phyloP scores from a whole-genome alignment of 2,797 vertebrate genomes.

The Lepidocolaptes lacrymiger region DNA sequence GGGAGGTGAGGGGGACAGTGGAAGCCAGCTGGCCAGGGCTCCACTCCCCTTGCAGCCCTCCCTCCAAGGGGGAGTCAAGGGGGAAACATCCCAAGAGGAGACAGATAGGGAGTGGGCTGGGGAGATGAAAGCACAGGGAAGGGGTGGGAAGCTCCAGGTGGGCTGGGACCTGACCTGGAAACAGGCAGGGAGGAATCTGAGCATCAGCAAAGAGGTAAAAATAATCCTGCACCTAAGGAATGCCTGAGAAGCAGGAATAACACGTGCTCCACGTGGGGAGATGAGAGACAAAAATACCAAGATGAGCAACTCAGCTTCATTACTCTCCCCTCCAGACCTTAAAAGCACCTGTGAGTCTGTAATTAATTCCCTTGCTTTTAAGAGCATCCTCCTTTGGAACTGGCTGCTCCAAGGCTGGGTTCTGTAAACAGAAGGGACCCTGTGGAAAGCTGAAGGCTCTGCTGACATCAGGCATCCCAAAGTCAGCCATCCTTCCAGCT shows the following conservation, averaged over 20 bases:
- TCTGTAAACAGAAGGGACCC: rapidly evolving
- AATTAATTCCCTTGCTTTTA: neutral
- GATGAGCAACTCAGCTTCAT: neutral
- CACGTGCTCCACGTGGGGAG: neutral
- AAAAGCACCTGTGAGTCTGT: neutral
- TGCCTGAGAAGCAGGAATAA: neutral
- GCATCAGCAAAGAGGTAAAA: slow-evolving; percentile 17
- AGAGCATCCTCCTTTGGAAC: neutral
- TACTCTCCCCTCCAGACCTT: neutral
- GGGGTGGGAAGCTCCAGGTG: neutral
- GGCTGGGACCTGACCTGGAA: neutral
- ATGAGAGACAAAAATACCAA: neutral
- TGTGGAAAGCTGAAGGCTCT: neutral
- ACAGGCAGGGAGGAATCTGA: neutral
- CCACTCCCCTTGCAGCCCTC: neutral
- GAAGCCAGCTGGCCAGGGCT: neutral
- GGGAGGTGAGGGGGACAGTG: neutral
- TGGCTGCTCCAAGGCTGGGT: neutral
- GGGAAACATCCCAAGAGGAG: neutral
- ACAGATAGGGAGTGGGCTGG: neutral
- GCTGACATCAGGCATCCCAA: neutral
- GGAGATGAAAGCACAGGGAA: neutral
- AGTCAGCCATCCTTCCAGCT: neutral
- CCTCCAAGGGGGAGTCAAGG: neutral
- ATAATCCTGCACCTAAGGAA: neutral